A percentile compares a stretch with the other conserved stretches of the same genome.
phyloP scores from a whole-genome alignment of 2,888 invertebrate genomes.

The Ormia ochracea region DNA sequence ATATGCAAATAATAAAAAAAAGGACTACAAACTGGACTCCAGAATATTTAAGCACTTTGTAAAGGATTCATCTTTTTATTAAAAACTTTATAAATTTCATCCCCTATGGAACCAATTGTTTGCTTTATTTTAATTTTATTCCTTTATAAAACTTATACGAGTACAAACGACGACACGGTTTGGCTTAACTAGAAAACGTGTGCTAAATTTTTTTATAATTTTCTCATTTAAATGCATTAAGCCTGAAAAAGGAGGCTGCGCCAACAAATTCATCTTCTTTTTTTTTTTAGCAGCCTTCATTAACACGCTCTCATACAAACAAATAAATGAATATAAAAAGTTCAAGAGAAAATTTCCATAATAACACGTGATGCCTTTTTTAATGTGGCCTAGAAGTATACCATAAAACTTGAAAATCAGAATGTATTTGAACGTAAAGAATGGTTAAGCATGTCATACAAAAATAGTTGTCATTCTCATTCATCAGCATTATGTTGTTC shows the following conservation, averaged over 20 bases:
- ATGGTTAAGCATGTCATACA: background rate
- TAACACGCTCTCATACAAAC: background rate
- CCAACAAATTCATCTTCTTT: background rate
- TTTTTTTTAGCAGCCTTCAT: background rate
- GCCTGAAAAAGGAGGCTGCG: conserved; percentile 31
- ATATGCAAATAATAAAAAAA: too few species aligned
- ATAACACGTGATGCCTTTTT: conserved; percentile 40
- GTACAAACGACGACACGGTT: background rate
- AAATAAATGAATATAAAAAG: background rate
- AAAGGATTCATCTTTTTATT: too few species aligned
- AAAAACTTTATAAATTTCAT: too few species aligned
- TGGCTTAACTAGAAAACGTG: background rate
- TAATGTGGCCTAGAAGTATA: conserved; percentile 64
- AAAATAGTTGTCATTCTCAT: too few species aligned
- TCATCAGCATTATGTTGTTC: too few species aligned
- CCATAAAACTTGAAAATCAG: conserved; percentile 35
- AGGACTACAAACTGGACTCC: too few species aligned
- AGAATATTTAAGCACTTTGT: too few species aligned
- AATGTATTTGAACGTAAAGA: background rate
- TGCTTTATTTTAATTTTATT: too few species aligned
- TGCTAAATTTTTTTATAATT: conserved; percentile 66
- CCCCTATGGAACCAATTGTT: too few species aligned
- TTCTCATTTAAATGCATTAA: conserved; percentile 72
- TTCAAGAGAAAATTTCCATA: conserved; percentile 4
- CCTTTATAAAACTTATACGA: too few species aligned